Percentiles rank a stretch among this genome's conserved stretches.
Evolutionary conservation across 1,140 invertebrate genomes (phyloP).

Genomic region (Dryas iulia): DNA sequence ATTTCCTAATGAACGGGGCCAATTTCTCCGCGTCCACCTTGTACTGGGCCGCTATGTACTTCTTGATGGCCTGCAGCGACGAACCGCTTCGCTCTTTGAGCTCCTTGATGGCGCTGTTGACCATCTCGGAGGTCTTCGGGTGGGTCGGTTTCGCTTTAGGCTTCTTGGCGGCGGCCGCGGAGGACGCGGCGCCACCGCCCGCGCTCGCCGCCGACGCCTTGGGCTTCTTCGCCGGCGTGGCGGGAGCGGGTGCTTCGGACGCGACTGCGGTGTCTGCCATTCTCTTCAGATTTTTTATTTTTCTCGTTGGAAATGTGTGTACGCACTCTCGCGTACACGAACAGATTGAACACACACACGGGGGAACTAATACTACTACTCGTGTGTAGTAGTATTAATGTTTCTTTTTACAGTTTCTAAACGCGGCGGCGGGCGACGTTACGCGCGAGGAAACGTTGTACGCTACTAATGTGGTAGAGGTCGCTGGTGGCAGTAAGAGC

Average conservation of each 20-base stretch:
- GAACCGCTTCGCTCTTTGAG: constrained; percentile 82
- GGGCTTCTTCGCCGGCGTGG: constrained; percentile 41
- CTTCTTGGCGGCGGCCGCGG: constrained; percentile 61
- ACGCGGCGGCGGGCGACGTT: background rate
- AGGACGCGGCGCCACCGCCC: constrained; percentile 26
- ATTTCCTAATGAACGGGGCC: constrained; percentile 83
- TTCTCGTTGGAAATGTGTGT: too few species aligned
- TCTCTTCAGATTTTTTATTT: background rate
- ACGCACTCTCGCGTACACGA: background rate
- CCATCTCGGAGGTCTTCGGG: constrained; percentile 80
- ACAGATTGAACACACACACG: background rate
- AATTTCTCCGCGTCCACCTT: constrained; percentile 82
- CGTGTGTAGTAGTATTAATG: too few species aligned
- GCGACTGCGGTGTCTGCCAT: constrained; percentile 52
- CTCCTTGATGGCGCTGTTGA: constrained; percentile 81
- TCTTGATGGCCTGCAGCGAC: constrained; percentile 84
- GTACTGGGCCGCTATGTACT: constrained; percentile 82
- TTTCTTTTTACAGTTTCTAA: too few species aligned
- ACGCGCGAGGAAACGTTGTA: background rate
- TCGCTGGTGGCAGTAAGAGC: constrained; percentile 21
- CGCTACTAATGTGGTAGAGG: constrained; percentile 12
- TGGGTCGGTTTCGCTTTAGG: constrained; percentile 68
- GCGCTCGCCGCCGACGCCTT: constrained; percentile 35
- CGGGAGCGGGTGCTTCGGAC: constrained; percentile 43
- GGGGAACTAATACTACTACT: too few species aligned